Base-by-base conservation (phyloP, 1,140 invertebrate genomes). In the Panonychus citri region DNA sequence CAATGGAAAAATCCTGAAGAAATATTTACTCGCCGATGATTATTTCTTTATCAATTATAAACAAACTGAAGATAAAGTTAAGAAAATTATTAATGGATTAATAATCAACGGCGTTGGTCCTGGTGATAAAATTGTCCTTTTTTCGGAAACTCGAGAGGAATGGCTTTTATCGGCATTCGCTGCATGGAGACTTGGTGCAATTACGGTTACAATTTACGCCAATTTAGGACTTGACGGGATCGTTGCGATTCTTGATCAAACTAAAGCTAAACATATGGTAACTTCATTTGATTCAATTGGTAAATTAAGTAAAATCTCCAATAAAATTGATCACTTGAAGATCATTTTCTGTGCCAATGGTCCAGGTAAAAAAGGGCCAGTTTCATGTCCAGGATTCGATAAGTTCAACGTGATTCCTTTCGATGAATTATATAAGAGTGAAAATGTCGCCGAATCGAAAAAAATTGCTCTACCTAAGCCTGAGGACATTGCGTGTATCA, bases 1-100 rank as follows among this genome's bases (percentile, higher is more conserved):
- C 0, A 93, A 93, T 69, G 91, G 91, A 49, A 77, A 84, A 65
- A 76, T 95, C 19, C 96, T 97, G 65, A 95, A 95, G 71, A 97
- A 98, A 54, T 85, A 87, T 71, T 82, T 84, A 64, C 81, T 94
- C 77, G 88, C 87, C 25, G 81, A 88, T 12, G 50, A 52, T 19
- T 52, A 52, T 19, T 21, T 21, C 8, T 52, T n/a, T 27, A 27
- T 52, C 30, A 25, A 19, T 27, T 52, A 26, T 27, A 26, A 24
- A 3, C 21, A 52, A 27, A 25, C 19, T 27, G 26, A 19, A n/a
- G n/a, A 19, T 26, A 4, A 27, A 52, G 50, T 52, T 15, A 37
- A 52, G 2, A 12, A 19, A 30, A 52, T 52, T 2, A 3, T 10
- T 15, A 10, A 52, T 26, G 26, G n/a, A n/a, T 37, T 52, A 27